Percentiles rank a stretch among this genome's conserved stretches.
phyloP scores from a whole-genome alignment of 35 echinoderm and acorn worm species.

The Heliocidaris tuberculata region DNA sequence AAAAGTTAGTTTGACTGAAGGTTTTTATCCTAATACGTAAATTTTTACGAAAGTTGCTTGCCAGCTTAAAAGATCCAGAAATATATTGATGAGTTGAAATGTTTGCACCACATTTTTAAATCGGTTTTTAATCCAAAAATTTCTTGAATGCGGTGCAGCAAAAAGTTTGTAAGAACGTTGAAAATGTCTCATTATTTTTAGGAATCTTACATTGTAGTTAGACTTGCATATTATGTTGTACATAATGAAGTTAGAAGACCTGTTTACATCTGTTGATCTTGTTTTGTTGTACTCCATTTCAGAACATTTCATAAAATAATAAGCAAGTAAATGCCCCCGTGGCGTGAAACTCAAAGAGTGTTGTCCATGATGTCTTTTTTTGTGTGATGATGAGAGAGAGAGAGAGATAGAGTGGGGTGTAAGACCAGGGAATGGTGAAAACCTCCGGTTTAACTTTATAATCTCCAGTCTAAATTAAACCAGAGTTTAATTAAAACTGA shows the following conservation, averaged over 20 bases:
- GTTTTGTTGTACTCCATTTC: slow-evolving; percentile 2
- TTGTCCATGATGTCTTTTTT: neutral
- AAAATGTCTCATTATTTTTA: neutral
- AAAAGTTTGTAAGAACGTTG: neutral
- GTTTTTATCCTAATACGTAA: neutral
- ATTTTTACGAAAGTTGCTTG: neutral
- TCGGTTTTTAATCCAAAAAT: neutral
- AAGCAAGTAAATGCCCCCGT: neutral
- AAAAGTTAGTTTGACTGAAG: neutral
- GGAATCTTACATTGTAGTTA: neutral
- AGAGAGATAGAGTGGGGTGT: no score
- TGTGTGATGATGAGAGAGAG: neutral
- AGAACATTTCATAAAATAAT: neutral
- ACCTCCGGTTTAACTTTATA: no score
- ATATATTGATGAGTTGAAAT: neutral
- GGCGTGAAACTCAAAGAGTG: neutral
- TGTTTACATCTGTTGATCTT: slow-evolving; percentile 5
- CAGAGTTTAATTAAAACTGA: no score
- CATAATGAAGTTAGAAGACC: neutral
- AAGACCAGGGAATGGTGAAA: no score
- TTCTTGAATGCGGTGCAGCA: neutral
- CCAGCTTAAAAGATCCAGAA: neutral
- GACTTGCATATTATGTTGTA: slow-evolving; percentile 10
- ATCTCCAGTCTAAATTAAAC: no score
- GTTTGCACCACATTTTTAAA: neutral